These are phyloP conservation scores for Lycodopsis pacificus DNA, from an alignment of 2,797 vertebrate species.

Conservation along the genomic window DNA sequence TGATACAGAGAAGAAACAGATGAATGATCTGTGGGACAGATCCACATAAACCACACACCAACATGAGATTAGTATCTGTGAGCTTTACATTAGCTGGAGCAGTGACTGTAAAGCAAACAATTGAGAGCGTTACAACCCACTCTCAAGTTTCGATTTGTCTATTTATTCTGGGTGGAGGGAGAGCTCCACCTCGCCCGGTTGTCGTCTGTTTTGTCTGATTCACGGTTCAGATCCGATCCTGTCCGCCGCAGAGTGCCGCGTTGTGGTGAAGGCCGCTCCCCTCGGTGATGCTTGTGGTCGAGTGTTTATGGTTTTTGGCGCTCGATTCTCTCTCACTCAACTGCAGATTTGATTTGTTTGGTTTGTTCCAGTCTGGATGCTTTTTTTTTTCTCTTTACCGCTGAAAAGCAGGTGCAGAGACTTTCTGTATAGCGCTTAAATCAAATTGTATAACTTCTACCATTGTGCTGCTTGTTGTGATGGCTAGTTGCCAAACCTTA, in stretches of 20 bases:
- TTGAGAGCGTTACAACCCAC: conserved; percentile 36
- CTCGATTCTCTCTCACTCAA: background rate
- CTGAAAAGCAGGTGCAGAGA: conserved; percentile 32
- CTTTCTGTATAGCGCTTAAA: background rate
- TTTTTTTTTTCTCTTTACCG: background rate
- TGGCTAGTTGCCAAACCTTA: background rate
- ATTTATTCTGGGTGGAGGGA: conserved; percentile 52
- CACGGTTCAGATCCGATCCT: conserved; percentile 43
- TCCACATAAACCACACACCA: conserved; percentile 17
- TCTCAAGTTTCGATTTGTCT: conserved; percentile 50
- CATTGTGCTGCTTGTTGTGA: background rate
- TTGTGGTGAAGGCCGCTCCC: conserved; percentile 22
- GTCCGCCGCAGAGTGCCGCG: conserved; percentile 36
- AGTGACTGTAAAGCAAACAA: conserved; percentile 49
- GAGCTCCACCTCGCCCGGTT: conserved; percentile 30
- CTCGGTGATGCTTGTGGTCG: conserved; percentile 20
- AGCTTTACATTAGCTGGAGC: conserved; percentile 40
- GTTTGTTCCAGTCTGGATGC: conserved; percentile 2
- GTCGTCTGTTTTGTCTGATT: conserved; percentile 54
- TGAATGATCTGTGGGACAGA: conserved; percentile 35
- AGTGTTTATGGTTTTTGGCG: conserved; percentile 64
- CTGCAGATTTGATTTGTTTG: conserved; percentile 29
- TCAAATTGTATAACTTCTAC: background rate
- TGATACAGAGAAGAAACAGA: conserved; percentile 9
- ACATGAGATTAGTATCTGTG: conserved; percentile 57